Evolutionary conservation across 2,888 invertebrate genomes (phyloP).

Genomic region (Lasioglossum zephyrum): DNA sequence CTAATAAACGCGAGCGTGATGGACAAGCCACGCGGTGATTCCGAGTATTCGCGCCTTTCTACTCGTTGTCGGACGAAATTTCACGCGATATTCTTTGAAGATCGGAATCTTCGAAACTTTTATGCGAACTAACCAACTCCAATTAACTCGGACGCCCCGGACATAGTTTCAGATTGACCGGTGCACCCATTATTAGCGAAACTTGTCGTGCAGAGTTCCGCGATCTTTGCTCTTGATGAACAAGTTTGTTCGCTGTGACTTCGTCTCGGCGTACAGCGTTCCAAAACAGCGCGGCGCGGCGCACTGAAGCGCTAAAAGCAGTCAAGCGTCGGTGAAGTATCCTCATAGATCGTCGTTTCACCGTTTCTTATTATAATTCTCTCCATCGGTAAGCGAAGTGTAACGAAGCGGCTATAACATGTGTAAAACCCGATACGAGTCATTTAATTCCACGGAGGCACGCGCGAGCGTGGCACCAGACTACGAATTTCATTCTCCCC

Average conservation of each 20-base stretch:
- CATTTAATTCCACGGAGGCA: slow-evolving; percentile 12
- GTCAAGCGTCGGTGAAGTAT: neutral
- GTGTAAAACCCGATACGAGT: slow-evolving; percentile 2
- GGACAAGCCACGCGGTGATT: slow-evolving; percentile 22
- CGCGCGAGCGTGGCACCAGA: slow-evolving; percentile 3
- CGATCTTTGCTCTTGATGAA: slow-evolving; percentile 15
- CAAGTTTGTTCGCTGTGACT: slow-evolving; percentile 18
- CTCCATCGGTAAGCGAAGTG: neutral
- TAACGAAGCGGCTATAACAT: neutral
- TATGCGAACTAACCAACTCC: neutral
- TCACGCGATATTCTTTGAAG: neutral
- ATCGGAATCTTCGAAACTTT: neutral
- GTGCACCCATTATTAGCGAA: neutral
- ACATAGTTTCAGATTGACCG: neutral
- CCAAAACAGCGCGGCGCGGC: neutral
- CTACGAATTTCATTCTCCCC: neutral
- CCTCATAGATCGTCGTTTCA: neutral
- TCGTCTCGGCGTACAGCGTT: neutral
- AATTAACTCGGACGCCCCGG: neutral
- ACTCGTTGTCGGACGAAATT: neutral
- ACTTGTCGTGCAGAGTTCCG: neutral
- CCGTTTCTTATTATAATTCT: slow-evolving; percentile 15
- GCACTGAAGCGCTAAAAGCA: neutral
- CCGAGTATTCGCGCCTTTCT: neutral
- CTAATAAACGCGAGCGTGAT: slow-evolving; percentile 46